These are phyloP conservation scores for Machaerirhynchus nigripectus DNA, from an alignment of 2,113 vertebrate species.

Conservation along the genomic window DNA sequence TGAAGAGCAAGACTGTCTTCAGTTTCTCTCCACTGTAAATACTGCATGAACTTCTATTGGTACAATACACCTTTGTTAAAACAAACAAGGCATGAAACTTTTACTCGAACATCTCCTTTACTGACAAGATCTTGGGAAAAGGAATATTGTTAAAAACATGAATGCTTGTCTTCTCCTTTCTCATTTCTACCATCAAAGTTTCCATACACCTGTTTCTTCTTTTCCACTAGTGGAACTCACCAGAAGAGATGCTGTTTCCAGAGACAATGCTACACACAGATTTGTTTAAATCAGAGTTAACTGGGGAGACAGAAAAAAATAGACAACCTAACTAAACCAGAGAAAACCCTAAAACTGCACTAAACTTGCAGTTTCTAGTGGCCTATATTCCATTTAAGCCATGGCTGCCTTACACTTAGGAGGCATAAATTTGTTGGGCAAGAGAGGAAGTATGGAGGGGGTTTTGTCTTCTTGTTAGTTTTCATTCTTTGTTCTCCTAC, in stretches of 20 bases:
- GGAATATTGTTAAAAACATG: not conserved
- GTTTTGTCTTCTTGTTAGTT: not conserved
- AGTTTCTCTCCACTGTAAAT: not conserved
- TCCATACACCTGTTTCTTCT: not conserved
- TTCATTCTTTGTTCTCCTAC: not conserved
- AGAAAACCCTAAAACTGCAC: not conserved
- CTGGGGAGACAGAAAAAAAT: not conserved
- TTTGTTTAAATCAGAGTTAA: not conserved
- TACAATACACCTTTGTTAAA: not conserved
- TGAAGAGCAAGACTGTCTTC: not conserved
- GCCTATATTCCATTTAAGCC: not conserved
- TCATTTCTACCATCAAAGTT: not conserved
- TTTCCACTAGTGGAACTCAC: not conserved
- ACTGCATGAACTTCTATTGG: not conserved
- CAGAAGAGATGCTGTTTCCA: not conserved
- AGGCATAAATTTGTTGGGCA: not conserved
- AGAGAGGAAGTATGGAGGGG: not conserved
- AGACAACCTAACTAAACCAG: not conserved
- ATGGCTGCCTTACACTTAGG: not conserved
- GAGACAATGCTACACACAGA: not conserved
- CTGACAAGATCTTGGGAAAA: not conserved
- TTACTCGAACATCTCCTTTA: not conserved
- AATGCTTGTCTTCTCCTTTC: not conserved
- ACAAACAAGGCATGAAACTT: not conserved
- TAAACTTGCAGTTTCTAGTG: not conserved